A percentile compares a stretch with the other conserved stretches of the same genome.
phyloP scores from a whole-genome alignment of 2,113 vertebrate species.

The Datnioides undecimradiatus region DNA sequence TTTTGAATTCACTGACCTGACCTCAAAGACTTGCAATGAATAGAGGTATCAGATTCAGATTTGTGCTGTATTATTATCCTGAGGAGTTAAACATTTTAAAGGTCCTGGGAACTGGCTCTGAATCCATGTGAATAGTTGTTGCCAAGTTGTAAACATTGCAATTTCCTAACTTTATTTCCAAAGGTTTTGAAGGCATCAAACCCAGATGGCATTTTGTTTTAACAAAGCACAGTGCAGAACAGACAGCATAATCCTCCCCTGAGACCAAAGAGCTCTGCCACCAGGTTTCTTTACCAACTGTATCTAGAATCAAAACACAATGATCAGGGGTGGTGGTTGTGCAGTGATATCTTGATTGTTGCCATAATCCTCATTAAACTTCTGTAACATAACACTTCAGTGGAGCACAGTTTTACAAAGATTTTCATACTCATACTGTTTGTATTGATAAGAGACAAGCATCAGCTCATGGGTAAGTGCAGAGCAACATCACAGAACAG shows the following conservation, averaged over 20 bases:
- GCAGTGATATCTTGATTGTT: too few relatives aligned
- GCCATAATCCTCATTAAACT: too few relatives aligned
- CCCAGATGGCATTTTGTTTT: slow-evolving; percentile 13
- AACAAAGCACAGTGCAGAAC: neutral
- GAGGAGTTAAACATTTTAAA: slow-evolving; percentile 25
- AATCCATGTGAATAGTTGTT: slow-evolving; percentile 23
- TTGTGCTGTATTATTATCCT: slow-evolving; percentile 31
- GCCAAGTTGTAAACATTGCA: slow-evolving; percentile 35
- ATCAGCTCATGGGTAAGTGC: too few relatives aligned
- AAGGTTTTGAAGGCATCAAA: slow-evolving; percentile 25
- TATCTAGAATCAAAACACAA: slow-evolving; percentile 7
- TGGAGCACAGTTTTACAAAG: too few relatives aligned
- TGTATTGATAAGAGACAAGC: too few relatives aligned
- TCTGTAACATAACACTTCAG: too few relatives aligned
- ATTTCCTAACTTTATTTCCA: slow-evolving; percentile 22
- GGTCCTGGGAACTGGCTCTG: slow-evolving; percentile 25
- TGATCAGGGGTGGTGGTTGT: too few relatives aligned
- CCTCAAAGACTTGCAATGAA: slow-evolving; percentile 36
- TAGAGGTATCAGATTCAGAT: slow-evolving; percentile 46
- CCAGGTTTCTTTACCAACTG: neutral
- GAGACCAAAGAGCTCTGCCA: slow-evolving; percentile 5
- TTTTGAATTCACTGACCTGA: slow-evolving; percentile 42
- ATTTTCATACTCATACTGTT: too few relatives aligned
- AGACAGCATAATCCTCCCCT: neutral
- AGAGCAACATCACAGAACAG: too few relatives aligned